Conservation (phyloP, 2,888 invertebrate genomes). For the Pheosia gnoma region DNA sequence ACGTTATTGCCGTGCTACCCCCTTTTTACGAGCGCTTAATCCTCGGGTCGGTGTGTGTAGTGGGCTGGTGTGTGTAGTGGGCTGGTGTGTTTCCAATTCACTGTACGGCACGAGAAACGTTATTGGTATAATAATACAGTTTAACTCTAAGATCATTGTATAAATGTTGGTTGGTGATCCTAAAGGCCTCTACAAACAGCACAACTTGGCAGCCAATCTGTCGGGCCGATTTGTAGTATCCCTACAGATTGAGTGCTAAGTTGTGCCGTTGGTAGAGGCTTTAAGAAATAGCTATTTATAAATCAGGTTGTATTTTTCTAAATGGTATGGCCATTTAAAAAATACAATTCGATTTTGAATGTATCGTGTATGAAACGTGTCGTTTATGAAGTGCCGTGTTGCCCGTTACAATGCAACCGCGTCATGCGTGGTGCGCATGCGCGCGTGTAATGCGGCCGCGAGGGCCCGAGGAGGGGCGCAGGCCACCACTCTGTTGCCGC, state of each 20-base stretch:
- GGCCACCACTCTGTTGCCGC: constrained; percentile 34
- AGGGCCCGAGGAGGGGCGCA: constrained; percentile 40
- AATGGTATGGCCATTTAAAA: too few species aligned
- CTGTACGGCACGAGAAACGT: constrained; percentile 26
- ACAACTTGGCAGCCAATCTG: too few species aligned
- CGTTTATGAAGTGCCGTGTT: background rate
- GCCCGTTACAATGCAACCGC: constrained; percentile 27
- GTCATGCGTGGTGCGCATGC: constrained; percentile 46
- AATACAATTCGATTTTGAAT: too few species aligned
- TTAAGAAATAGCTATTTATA: too few species aligned
- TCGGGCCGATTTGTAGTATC: too few species aligned
- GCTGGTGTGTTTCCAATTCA: constrained; percentile 43
- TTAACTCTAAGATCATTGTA: too few species aligned
- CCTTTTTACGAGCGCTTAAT: constrained; percentile 80
- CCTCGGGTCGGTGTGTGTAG: constrained; percentile 59
- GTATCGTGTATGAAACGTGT: too few species aligned
- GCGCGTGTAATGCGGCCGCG: constrained; percentile 52
- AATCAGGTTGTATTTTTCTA: too few species aligned
- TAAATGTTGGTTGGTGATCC: too few species aligned
- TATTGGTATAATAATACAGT: too few species aligned
- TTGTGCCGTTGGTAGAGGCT: too few species aligned
- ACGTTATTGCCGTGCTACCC: constrained; percentile 75
- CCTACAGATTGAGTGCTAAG: too few species aligned
- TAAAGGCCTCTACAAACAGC: background rate
- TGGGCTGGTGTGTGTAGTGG: constrained; percentile 32